Base-by-base conservation (phyloP, 2,888 invertebrate species). In the Caenorhabditis wallacei region DNA sequence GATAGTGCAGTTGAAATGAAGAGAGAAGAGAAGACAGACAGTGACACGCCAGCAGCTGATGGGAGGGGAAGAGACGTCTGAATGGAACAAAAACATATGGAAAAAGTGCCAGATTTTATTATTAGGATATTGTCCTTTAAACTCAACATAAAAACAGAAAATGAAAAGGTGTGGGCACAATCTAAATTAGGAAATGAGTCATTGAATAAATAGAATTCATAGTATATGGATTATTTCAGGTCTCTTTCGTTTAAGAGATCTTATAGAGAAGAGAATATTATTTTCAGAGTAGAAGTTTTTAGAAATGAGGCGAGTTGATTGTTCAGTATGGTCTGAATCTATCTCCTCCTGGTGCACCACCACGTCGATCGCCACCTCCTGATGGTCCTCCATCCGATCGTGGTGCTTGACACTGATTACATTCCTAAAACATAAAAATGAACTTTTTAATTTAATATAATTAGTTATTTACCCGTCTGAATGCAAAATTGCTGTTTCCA, bases 401-500 rank as follows among this genome's bases (percentile, higher is more conserved):
- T 30, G 85, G 84, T 1, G 87, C 79, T 43, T 78, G 72, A 61
- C 87, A 87, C 46, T 87, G 85, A 37, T 87, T 87, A 69, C 87
- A 87, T 78, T 80, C 84, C 84, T 87, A 51, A 11, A 83, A 66
- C 22, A 20, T 26, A 4, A 20, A 64, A 10, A 24, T 20, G 8
- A 8, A 24, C 16, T 8, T 37, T 30, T 22, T 2, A 8, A 8
- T 16, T 20, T 5, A 2, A n/a, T 20, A 22, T n/a, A 20, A 8
- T n/a, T 35, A 18, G 54, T 22, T 13, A 63, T 54, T 40, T 20
- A 86, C 86, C 61, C 80, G 81, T 82, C 87, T 66, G 89, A 91
- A 91, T 20, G 86, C 90, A 51, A 91, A 91, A 82, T 91, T 91
- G 64, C 83, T 85, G 82, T 91, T 91, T 66, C 89, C 89, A 72